Conservation (phyloP, 2,113 vertebrate species). For the Daubentonia madagascariensis region DNA sequence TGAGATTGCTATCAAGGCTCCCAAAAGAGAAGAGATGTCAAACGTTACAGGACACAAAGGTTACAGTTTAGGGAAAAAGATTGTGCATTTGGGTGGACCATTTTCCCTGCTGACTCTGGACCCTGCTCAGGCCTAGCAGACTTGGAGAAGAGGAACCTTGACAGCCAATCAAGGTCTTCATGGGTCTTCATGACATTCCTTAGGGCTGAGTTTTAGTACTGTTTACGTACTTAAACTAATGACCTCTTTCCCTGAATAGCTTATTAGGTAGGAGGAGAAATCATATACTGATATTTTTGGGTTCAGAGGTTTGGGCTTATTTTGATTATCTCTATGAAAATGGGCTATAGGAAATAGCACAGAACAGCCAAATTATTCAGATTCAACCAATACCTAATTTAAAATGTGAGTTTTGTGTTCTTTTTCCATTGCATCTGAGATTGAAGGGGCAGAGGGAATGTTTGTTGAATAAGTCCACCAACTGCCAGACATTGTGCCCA, state of each 20-base stretch:
- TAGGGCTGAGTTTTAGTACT: neutral
- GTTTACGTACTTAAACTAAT: neutral
- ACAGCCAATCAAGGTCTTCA: neutral
- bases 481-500: neutral
- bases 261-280: neutral
- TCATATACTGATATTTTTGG: neutral
- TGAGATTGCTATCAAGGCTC: neutral
- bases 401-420: neutral
- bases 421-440: neutral
- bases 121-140: neutral
- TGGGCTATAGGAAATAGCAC: neutral
- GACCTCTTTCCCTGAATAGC: neutral
- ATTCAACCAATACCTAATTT: neutral
- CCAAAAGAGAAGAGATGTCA: neutral
- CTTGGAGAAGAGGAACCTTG: neutral
- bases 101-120: neutral
- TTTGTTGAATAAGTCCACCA: neutral
- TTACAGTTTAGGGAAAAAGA: neutral
- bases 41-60: neutral
- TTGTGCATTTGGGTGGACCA: neutral
- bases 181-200: neutral
- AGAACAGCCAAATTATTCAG: constrained; percentile 18
- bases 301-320: neutral
- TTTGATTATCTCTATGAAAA: constrained; percentile 27
- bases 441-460: neutral